These are phyloP conservation scores for Dasysyrphus albostriatus DNA, from an alignment of 2,888 invertebrate species.

Conservation along the genomic window DNA sequence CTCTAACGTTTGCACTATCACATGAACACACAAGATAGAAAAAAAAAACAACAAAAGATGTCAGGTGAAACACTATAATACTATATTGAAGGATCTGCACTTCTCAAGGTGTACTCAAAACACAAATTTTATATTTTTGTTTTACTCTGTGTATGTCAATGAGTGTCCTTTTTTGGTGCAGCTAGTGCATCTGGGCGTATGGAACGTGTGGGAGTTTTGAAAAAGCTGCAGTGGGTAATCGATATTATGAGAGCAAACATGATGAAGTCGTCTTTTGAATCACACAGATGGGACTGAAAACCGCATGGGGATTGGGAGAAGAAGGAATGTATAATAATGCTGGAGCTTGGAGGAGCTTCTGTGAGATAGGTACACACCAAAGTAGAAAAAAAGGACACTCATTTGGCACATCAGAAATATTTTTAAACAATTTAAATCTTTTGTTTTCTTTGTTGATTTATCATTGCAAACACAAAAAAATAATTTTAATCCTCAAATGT, in stretches of 20 bases:
- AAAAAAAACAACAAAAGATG: constrained; percentile 45
- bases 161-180: constrained; percentile 64
- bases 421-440: constrained; percentile 30
- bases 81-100: constrained; percentile 21
- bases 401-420: background rate
- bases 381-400: constrained; percentile 50
- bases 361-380: constrained; percentile 46
- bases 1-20: constrained; percentile 16
- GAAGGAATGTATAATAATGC: background rate
- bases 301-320: constrained; percentile 23
- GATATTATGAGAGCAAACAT: constrained; percentile 56
- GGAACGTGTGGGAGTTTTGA: constrained; percentile 30
- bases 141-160: constrained; percentile 49
- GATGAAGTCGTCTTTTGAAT: constrained; percentile 25
- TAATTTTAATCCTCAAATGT: background rate
- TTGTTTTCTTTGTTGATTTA: constrained; percentile 35
- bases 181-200: constrained; percentile 42
- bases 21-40: constrained; percentile 21
- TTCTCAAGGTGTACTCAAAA: constrained; percentile 22
- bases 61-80: constrained; percentile 2
- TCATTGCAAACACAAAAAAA: background rate
- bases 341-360: constrained; percentile 45
- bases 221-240: constrained; percentile 61
- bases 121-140: constrained; percentile 26
- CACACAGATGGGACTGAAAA: constrained; percentile 32